Evolutionary conservation across 1,140 invertebrate species (phyloP), one percentile per base, ranked within the genome.

Genomic region (Panagrolaimus sp.): DNA sequence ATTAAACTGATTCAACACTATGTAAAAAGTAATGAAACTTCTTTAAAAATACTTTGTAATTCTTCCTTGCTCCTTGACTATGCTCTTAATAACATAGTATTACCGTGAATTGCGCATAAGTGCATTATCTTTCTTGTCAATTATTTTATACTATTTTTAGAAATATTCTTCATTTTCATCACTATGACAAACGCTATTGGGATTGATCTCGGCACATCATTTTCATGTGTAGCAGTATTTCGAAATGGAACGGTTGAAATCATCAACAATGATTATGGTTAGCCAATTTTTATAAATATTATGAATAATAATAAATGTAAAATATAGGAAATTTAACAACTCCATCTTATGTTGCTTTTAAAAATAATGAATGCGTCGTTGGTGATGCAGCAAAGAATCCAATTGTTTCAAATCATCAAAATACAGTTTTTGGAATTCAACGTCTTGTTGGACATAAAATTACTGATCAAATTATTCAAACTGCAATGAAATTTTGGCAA

Each of bases 261-360:
- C 82, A 95, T 96, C 27, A 14, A 14, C 11, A 25, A 57, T 7
- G 7, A 84, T 92, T 93, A 75, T 48, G 47, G 14, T 23, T n/a
- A n/a, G n/a, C n/a, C n/a, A n/a, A n/a, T n/a, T n/a, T n/a, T n/a
- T n/a, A n/a, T n/a, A n/a, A n/a, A n/a, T n/a, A n/a, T n/a, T n/a
- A n/a, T n/a, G n/a, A n/a, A n/a, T n/a, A n/a, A n/a, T n/a, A n/a
- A n/a, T n/a, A n/a, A n/a, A n/a, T n/a, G n/a, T n/a, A n/a, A n/a
- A n/a, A n/a, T n/a, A n/a, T n/a, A 84, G 93, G 93, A 82, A 97
- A 97, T 87, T 87, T 93, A 79, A 97, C 93, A 44, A 97, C 93
- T 66, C 94, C 94, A 65, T 92, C 91, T 69, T 96, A 96, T 88
- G 93, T 97, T 51, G 93, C 93, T 69, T 96, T 97, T 87, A 96